These are phyloP conservation scores for Ferdinandea cuprea DNA, from an alignment of 2,888 invertebrate species.

Conservation along the genomic window DNA sequence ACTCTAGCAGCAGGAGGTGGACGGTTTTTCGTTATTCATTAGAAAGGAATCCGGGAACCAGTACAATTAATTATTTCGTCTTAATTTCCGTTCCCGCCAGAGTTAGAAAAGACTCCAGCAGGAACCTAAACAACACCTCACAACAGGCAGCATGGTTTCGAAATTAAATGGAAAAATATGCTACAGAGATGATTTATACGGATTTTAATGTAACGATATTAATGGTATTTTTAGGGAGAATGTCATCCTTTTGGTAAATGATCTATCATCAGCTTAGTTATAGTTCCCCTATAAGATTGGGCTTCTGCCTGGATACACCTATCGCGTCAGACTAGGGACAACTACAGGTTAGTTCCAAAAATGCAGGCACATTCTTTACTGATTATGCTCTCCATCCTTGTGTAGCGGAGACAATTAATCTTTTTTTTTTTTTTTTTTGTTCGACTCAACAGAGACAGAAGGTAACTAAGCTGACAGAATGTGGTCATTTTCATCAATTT, in stretches of 20 bases:
- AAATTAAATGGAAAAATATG: constrained; percentile 44
- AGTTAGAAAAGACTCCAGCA: neutral
- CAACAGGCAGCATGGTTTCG: constrained; percentile 32
- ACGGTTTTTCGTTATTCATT: constrained; percentile 43
- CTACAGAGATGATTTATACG: constrained; percentile 54
- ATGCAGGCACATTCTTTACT: neutral
- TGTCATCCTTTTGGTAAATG: constrained; percentile 47
- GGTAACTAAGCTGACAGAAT: constrained; percentile 35
- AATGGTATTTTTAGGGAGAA: constrained; percentile 41
- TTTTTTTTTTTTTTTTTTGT: too few relatives aligned
- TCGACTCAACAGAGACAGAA: constrained; percentile 33
- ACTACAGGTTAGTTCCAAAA: neutral
- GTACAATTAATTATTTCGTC: constrained; percentile 50
- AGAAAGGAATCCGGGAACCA: constrained; percentile 29
- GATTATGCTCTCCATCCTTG: constrained; percentile 15
- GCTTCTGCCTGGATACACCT: constrained; percentile 22
- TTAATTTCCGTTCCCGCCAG: constrained; percentile 52
- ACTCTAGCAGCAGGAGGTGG: constrained; percentile 34
- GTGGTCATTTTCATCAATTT: constrained; percentile 66
- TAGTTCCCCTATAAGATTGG: constrained; percentile 13
- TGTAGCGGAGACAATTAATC: constrained; percentile 60
- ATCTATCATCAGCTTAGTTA: constrained; percentile 60
- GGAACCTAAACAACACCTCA: constrained; percentile 41
- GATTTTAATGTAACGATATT: constrained; percentile 63
- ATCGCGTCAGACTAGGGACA: neutral